Evolutionary conservation across 2,888 invertebrate genomes (phyloP), one percentile per base, ranked within the genome.

Genomic region (Mesorhabditis sp.): DNA sequence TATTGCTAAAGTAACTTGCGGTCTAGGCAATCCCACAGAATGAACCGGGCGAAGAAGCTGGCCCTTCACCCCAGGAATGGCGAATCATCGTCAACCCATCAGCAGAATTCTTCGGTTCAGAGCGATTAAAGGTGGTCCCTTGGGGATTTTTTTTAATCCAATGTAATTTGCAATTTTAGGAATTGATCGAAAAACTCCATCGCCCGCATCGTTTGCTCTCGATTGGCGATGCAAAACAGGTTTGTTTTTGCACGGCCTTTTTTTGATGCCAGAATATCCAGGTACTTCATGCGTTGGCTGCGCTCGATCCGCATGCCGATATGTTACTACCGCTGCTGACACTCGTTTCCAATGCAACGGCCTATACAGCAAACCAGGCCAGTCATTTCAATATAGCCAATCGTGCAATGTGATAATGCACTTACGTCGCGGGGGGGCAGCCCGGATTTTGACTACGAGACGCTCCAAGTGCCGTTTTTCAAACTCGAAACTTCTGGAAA

Each of bases 21-120:
- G 73, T 76, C 45, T 72, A 82, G 82, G 78, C 80, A 5, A 71
- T 82, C 15, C 82, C 82, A 5, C 82, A 82, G 69, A 82, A 82
- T 68, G 82, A 82, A 66, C 82, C 82, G 5, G 82, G 80, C 64
- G 77, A 80, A 62, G 43, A 44, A 7, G 68, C 74, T 6, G 58
- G 58, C 10, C 58, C 58, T 13, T 67, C 67, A 4, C 72, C 72
- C 15, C 43, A 71, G 4, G 81, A 82, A 76, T 82, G 82, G 82
- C 68, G 82, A 70, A 82, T 82, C 28, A 82, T 80, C 10, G 81
- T 82, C 7, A 82, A 82, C 66, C 82, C 82, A 41, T 80, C 82
- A 0, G 77, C 77, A 0, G 82, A 82, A 65, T 66, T 82, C 6
- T 76, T 78, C 10, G 81, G 80, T 6, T 78, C 78, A 4, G 70